These are phyloP conservation scores for Scaptomyza pallida DNA, from an alignment of 1,140 invertebrate genomes.

Conservation along the genomic window DNA sequence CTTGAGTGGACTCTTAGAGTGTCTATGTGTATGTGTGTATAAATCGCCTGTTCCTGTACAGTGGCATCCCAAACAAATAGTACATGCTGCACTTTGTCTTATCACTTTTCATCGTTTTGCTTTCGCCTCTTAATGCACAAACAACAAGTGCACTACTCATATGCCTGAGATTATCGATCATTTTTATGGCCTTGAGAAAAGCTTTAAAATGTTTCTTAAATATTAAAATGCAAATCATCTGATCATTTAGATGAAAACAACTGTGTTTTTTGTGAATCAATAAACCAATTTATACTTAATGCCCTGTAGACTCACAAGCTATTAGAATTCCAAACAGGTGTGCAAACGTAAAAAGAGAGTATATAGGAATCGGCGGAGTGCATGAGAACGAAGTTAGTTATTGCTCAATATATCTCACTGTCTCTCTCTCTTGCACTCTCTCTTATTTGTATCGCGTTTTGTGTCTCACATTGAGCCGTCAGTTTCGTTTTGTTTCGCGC, in stretches of 20 bases:
- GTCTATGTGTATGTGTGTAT: neutral
- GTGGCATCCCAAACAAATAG: constrained; percentile 15
- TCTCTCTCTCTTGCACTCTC: constrained; percentile 1
- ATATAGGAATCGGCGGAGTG: constrained; percentile 12
- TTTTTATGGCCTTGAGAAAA: constrained; percentile 5
- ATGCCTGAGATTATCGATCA: neutral
- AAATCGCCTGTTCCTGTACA: constrained; percentile 26
- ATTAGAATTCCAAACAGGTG: constrained; percentile 9
- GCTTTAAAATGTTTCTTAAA: neutral
- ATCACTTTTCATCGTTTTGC: constrained; percentile 9
- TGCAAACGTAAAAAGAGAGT: constrained; percentile 13
- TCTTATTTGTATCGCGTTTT: constrained; percentile 29
- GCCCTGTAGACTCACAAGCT: no score
- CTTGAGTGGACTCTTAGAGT: constrained; percentile 23
- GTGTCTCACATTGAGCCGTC: constrained; percentile 38
- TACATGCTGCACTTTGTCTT: constrained; percentile 1
- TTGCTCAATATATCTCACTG: neutral
- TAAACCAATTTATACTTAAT: neutral
- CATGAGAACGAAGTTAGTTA: neutral
- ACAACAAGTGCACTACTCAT: neutral
- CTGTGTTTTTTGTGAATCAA: neutral
- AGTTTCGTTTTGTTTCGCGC: constrained; percentile 69
- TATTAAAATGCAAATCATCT: neutral
- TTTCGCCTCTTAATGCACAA: constrained; percentile 15
- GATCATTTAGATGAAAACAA: no score